Evolutionary conservation across 2,888 invertebrate species (phyloP), one percentile per base, ranked within the genome.

Genomic region (Cephus nigrinus): DNA sequence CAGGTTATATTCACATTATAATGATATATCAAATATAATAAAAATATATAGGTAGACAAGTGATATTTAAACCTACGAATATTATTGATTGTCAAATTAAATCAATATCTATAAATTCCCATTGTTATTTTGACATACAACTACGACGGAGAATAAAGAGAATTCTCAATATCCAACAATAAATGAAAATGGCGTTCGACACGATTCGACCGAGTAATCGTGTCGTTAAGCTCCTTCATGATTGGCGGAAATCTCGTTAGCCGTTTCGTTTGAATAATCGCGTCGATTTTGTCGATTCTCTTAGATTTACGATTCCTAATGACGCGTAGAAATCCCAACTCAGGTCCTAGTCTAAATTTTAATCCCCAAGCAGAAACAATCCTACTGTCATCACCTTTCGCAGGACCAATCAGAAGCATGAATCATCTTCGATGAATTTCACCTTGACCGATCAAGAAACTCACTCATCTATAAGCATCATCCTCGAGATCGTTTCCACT

Each of bases 261-360:
- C 85, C 88, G 86, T 89, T 88, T 88, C 90, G 89, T 90, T 90
- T 90, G 90, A 90, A 90, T 89, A 90, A 90, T 90, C 89, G 87
- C 85, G 83, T 85, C 85, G 86, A 85, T 84, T 55, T 88, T 85
- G 85, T 78, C 88, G 89, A 90, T 90, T 89, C 31, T 71, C 71
- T 33, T 33, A 32, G 33, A 32, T 32, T 33, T 4, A 71, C 0
- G 71, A 71, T 31, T 71, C 71, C 88, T 88, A 90, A 90, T 89
- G 90, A 89, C 87, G 89, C 90, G 89, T 90, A 85, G 87, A 88
- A 87, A 88, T 31, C 34, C 75, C 71, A 31, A 12, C 31, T 71
- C 71, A 55, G 5, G 11, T 30, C 71, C 30, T 9, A 30, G 23
- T n/a, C 71, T 71, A 30, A 33, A 31, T 31, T 68, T 55, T 15